Conservation (phyloP, 2,113 vertebrate species). For the Anseranas semipalmata region DNA sequence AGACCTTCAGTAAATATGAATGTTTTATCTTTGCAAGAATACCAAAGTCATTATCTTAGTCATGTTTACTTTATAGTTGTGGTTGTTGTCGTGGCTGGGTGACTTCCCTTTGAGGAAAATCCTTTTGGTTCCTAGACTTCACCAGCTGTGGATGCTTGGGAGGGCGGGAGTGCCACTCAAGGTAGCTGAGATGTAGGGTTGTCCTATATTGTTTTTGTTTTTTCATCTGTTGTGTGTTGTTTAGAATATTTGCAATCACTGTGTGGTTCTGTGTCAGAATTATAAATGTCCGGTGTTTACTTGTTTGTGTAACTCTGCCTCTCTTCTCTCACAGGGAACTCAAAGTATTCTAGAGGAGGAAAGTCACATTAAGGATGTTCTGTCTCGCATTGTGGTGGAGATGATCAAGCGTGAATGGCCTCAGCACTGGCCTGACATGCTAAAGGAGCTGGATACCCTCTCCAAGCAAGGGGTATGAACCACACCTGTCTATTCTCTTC, state of each 20-base stretch:
- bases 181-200: not conserved
- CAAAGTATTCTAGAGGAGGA: slow-evolving; percentile 91
- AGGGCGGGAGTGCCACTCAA: not conserved
- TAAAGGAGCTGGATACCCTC: slow-evolving; percentile 91
- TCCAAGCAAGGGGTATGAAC: slow-evolving; percentile 88
- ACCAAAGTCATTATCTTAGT: not conserved
- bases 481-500: not conserved
- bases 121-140: not conserved
- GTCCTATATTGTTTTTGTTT: not conserved
- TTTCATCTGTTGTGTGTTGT: not conserved
- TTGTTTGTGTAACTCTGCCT: not conserved
- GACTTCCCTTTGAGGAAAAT: not conserved
- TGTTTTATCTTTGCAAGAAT: not conserved
- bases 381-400: slow-evolving; percentile 94
- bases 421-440: slow-evolving; percentile 97
- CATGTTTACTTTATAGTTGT: accelerated
- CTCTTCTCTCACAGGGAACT: slow-evolving; percentile 82
- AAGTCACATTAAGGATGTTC: slow-evolving; percentile 93
- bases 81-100: not conserved
- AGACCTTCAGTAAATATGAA: not conserved
- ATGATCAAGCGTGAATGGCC: slow-evolving; percentile 99
- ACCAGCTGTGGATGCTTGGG: not conserved
- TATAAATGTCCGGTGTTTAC: not conserved
- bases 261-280: not conserved
- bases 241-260: not conserved